phyloP scores from a whole-genome alignment of 2,797 vertebrate species.

The Scomberomorus guttatus region DNA sequence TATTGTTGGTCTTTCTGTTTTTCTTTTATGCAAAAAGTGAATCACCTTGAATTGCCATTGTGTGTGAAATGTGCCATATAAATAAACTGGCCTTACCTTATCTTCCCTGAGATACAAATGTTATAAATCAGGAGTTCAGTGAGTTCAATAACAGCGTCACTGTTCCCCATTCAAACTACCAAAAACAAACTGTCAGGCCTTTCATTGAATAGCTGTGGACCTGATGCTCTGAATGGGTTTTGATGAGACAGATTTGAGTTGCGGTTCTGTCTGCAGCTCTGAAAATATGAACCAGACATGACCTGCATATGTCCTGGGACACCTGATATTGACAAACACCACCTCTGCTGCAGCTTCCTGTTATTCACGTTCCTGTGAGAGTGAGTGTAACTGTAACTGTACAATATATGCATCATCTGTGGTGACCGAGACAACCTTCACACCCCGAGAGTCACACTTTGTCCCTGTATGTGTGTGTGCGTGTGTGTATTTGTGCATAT shows the following conservation, averaged over 20 bases:
- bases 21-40: background rate
- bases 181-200: background rate
- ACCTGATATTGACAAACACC: conserved; percentile 33
- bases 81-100: conserved; percentile 7
- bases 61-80: background rate
- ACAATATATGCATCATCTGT: background rate
- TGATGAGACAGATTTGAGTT: conserved; percentile 16
- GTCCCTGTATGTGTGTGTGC: conserved; percentile 14
- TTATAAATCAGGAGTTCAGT: conserved; percentile 3
- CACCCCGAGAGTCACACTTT: background rate
- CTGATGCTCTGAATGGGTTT: conserved; percentile 16
- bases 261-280: conserved; percentile 2
- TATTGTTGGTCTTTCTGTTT: background rate
- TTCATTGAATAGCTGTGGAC: conserved; percentile 9
- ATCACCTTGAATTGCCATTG: conserved; percentile 1
- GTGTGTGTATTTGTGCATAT: conserved; percentile 32
- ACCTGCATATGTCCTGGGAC: conserved; percentile 50
- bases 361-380: conserved; percentile 25
- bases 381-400: background rate
- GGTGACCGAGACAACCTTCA: conserved; percentile 41
- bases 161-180: conserved; percentile 7
- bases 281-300: conserved; percentile 50
- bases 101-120: conserved; percentile 7
- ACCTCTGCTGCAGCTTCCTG: conserved; percentile 58
- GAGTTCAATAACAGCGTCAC: background rate